phyloP scores from a whole-genome alignment of 2,797 vertebrate species.

The Cossypha caffra region DNA sequence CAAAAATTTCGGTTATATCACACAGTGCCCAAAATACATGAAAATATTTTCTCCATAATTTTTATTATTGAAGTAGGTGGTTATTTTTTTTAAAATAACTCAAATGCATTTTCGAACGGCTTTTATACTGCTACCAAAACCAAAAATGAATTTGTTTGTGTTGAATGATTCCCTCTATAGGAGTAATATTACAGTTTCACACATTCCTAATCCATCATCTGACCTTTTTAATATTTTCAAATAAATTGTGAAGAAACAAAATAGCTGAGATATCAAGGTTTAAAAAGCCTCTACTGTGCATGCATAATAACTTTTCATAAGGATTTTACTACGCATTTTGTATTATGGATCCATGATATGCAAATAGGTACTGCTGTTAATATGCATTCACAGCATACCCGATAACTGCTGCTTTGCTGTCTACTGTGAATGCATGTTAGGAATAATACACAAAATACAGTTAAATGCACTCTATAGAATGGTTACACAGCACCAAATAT shows the following conservation, averaged over 20 bases:
- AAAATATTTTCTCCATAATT: not conserved
- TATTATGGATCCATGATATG: slow-evolving; percentile 69
- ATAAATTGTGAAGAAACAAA: slow-evolving; percentile 38
- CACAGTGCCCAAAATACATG: not conserved
- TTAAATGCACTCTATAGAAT: slow-evolving; percentile 30
- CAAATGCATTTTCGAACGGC: not conserved
- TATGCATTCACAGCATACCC: slow-evolving; percentile 66
- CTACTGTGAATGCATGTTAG: slow-evolving; percentile 69
- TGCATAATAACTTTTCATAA: slow-evolving; percentile 72
- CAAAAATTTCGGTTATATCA: not conserved
- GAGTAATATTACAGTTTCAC: slow-evolving; percentile 36
- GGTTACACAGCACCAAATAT: not conserved
- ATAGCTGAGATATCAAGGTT: slow-evolving; percentile 67
- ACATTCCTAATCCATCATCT: slow-evolving; percentile 61
- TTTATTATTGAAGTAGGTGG: not conserved
- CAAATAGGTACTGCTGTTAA: slow-evolving; percentile 73
- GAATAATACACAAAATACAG: slow-evolving; percentile 54
- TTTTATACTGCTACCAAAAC: slow-evolving; percentile 24
- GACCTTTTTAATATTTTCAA: slow-evolving; percentile 53
- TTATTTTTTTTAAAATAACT: not conserved
- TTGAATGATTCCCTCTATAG: slow-evolving; percentile 28
- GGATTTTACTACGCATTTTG: slow-evolving; percentile 64
- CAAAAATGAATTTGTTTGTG: slow-evolving; percentile 20
- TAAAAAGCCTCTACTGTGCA: slow-evolving; percentile 65
- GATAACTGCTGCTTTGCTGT: slow-evolving; percentile 66